Evolutionary conservation across 2,888 invertebrate species (phyloP).

Genomic region (Hecatera dysodea): DNA sequence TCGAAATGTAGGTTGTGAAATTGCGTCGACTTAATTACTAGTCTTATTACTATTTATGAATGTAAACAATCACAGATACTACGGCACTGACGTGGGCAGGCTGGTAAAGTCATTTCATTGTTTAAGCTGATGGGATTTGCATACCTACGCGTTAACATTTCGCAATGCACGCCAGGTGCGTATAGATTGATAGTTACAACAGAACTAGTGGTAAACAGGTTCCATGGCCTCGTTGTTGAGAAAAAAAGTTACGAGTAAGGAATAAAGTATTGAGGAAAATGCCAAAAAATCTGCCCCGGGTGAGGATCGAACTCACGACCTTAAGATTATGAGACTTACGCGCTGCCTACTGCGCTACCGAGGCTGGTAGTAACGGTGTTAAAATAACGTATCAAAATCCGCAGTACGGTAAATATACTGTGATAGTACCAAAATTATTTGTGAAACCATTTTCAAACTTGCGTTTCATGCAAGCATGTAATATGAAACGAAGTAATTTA

Average conservation of each 20-base stretch:
- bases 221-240: slow-evolving; percentile 46
- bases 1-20: slow-evolving; percentile 68
- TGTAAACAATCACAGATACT: slow-evolving; percentile 74
- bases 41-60: slow-evolving; percentile 76
- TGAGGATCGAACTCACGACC: slow-evolving; percentile 99
- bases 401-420: neutral
- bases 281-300: slow-evolving; percentile 92
- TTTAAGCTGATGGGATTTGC: slow-evolving; percentile 77
- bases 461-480: neutral
- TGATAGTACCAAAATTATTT: slow-evolving; percentile 6
- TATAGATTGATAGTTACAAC: slow-evolving; percentile 66
- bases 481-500: neutral
- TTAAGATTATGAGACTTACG: slow-evolving; percentile 98
- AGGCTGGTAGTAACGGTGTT: slow-evolving; percentile 82
- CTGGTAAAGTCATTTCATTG: slow-evolving; percentile 76
- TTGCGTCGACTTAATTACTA: slow-evolving; percentile 68
- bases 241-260: slow-evolving; percentile 55
- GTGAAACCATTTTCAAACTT: neutral
- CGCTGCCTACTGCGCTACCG: slow-evolving; percentile 97
- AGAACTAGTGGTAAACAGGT: slow-evolving; percentile 58
- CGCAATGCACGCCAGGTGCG: slow-evolving; percentile 71
- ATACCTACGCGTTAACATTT: slow-evolving; percentile 72
- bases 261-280: slow-evolving; percentile 42
- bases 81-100: slow-evolving; percentile 76
- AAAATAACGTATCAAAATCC: slow-evolving; percentile 65